Percentiles rank a stretch among this genome's conserved stretches.
These are phyloP conservation scores for Antechinus stuartii DNA, from an alignment of 2,113 vertebrate genomes.

Conservation along the genomic window DNA sequence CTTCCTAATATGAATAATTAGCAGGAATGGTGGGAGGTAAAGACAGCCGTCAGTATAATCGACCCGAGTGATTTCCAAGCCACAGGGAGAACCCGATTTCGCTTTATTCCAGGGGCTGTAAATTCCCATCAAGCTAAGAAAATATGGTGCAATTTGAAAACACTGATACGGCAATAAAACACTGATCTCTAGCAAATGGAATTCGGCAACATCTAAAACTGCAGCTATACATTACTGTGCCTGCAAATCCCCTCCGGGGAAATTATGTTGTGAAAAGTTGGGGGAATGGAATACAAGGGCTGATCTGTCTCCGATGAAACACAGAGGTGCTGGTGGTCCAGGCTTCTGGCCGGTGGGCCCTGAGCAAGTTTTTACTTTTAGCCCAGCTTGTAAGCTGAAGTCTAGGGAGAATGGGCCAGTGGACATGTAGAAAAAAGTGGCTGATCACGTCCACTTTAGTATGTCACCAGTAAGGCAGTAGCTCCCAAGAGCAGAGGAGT, in stretches of 20 bases:
- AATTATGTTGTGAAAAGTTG: constrained; percentile 70
- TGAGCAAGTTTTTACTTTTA: neutral
- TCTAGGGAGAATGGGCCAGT: neutral
- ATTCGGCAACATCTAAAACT: constrained; percentile 80
- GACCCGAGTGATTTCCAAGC: constrained; percentile 76
- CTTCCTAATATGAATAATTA: constrained; percentile 77
- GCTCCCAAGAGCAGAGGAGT: neutral
- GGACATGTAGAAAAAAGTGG: neutral
- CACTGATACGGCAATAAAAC: constrained; percentile 83
- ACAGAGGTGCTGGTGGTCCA: constrained; percentile 27
- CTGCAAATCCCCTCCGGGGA: constrained; percentile 70
- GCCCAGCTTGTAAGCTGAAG: neutral
- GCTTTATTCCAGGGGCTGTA: constrained; percentile 71
- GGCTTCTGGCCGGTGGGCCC: neutral
- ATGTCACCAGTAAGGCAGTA: constrained; percentile 42
- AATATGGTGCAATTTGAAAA: constrained; percentile 85
- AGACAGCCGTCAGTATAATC: constrained; percentile 71
- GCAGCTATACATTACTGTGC: constrained; percentile 80
- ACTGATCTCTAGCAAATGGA: constrained; percentile 83
- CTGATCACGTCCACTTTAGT: neutral
- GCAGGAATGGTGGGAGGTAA: constrained; percentile 62
- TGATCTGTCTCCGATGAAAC: constrained; percentile 66
- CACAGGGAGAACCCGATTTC: constrained; percentile 75
- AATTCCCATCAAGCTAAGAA: constrained; percentile 84
- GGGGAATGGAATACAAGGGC: constrained; percentile 59